These are phyloP conservation scores for Hydropsyche tenuis DNA, from an alignment of 1,140 invertebrate species.

Conservation along the genomic window DNA sequence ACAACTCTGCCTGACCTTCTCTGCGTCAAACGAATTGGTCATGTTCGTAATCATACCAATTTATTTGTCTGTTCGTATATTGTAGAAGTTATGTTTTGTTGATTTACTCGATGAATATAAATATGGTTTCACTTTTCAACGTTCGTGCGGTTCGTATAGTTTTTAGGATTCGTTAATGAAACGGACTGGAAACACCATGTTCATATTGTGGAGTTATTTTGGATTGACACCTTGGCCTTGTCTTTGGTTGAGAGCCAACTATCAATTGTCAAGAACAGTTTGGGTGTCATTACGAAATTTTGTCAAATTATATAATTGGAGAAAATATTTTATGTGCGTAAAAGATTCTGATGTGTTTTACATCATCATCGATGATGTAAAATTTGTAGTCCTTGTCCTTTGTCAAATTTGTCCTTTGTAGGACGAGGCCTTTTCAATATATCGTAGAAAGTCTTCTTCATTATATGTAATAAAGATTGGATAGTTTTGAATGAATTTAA, in stretches of 20 bases:
- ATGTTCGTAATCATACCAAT: neutral
- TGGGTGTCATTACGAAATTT: neutral
- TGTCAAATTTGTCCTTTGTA: too few species aligned
- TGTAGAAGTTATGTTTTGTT: neutral
- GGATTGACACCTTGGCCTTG: slow-evolving; percentile 43
- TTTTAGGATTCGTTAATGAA: neutral
- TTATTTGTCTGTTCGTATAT: slow-evolving; percentile 43
- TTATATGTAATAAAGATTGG: too few species aligned
- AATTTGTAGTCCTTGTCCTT: too few species aligned
- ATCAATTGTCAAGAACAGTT: slow-evolving; percentile 1
- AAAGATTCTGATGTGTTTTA: too few species aligned
- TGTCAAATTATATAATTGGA: neutral
- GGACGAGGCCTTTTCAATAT: too few species aligned
- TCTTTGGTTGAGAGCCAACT: slow-evolving; percentile 26
- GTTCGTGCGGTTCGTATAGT: neutral
- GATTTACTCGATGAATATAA: neutral
- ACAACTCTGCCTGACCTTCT: neutral
- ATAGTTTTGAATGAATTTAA: too few species aligned
- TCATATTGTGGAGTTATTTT: slow-evolving; percentile 31
- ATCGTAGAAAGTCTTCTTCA: neutral
- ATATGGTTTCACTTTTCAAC: neutral
- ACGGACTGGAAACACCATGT: neutral
- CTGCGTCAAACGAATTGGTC: neutral
- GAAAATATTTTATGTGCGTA: too few species aligned
- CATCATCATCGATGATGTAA: too few species aligned